phyloP scores from a whole-genome alignment of 2,888 invertebrate species.

The Ischnura elegans region DNA sequence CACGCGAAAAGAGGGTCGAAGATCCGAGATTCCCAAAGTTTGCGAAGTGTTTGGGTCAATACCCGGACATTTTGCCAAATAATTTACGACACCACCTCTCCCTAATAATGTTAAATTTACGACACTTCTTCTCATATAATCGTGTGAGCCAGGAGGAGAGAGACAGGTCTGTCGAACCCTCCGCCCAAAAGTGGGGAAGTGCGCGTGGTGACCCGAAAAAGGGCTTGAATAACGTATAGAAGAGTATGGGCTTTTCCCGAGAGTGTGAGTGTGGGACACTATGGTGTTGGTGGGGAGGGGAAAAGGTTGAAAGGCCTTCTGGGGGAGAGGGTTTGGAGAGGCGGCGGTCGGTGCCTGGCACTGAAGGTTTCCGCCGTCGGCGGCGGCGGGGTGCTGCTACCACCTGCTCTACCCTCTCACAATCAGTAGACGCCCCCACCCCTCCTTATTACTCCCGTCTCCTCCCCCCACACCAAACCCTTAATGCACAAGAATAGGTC shows the following conservation, averaged over 20 bases:
- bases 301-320: slow-evolving; percentile 1
- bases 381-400: no score
- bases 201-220: neutral
- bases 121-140: neutral
- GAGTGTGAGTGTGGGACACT: neutral
- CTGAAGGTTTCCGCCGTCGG: neutral
- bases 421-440: neutral
- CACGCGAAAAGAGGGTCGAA: no score
- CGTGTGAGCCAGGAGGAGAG: neutral
- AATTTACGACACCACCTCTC: neutral
- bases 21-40: no score
- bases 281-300: no score
- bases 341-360: neutral
- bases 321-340: neutral
- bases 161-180: neutral
- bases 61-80: neutral
- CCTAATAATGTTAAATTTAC: neutral
- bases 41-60: no score
- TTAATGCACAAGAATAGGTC: neutral
- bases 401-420: neutral
- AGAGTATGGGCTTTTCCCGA: neutral
- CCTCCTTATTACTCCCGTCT: neutral
- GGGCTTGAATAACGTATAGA: neutral
- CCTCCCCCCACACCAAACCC: neutral
- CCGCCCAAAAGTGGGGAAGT: neutral